Conservation (phyloP, 2,888 invertebrate species). For the Tetropium fuscum region DNA sequence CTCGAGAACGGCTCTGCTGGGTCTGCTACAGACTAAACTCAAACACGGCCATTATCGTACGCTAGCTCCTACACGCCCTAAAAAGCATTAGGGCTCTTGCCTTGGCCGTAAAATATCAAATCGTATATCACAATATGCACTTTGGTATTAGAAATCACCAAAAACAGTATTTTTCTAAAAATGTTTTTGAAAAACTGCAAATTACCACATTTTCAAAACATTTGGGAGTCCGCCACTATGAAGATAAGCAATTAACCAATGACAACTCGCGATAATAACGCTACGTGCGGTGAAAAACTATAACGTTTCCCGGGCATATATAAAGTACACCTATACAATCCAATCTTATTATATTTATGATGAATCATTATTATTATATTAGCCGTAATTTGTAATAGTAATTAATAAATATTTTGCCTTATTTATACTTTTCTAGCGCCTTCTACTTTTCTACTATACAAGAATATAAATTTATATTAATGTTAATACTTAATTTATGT, state of each 20-base stretch:
- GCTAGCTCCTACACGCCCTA: conserved; percentile 58
- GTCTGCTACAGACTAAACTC: conserved; percentile 38
- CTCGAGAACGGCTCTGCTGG: conserved; percentile 40
- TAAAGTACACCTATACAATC: neutral
- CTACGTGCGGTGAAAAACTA: neutral
- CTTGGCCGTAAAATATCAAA: conserved; percentile 13
- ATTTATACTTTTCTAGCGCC: no score
- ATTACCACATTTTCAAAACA: conserved; percentile 61
- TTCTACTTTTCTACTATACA: no score
- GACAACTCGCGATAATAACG: conserved; percentile 40
- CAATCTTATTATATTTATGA: no score
- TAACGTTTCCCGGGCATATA: conserved; percentile 4
- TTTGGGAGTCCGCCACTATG: conserved; percentile 59
- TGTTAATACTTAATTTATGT: no score
- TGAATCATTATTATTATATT: no score
- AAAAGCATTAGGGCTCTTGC: conserved; percentile 33
- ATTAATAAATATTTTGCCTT: no score
- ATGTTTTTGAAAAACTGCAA: conserved; percentile 44
- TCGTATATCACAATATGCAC: conserved; percentile 19
- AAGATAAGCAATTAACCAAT: conserved; percentile 59
- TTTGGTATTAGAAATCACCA: conserved; percentile 9
- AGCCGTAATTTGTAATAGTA: no score
- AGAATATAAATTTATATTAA: no score
- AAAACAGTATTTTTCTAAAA: conserved; percentile 25
- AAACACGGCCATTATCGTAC: conserved; percentile 59